Percentiles rank a stretch among this genome's conserved stretches.
These are phyloP conservation scores for Charaxes varanes DNA, from an alignment of 1,140 invertebrate genomes.

Conservation along the genomic window DNA sequence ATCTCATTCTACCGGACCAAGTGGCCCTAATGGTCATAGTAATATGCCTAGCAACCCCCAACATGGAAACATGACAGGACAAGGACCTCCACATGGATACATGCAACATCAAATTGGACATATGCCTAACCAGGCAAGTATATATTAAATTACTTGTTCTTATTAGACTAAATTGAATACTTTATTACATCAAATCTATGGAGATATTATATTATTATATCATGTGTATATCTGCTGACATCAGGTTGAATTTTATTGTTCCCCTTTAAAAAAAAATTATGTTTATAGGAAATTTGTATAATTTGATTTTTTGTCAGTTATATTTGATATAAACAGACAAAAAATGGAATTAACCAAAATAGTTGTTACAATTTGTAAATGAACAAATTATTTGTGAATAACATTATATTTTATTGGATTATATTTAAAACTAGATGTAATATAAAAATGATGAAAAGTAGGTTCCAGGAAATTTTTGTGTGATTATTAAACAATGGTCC, in stretches of 20 bases:
- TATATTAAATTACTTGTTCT: neutral
- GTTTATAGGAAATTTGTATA: neutral
- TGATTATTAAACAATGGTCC: slow-evolving; percentile 42
- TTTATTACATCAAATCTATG: no score
- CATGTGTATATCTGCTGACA: no score
- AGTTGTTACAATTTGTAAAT: no score
- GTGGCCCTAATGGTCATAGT: slow-evolving; percentile 66
- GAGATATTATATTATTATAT: no score
- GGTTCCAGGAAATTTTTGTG: slow-evolving; percentile 1
- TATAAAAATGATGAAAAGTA: slow-evolving; percentile 1
- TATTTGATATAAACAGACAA: slow-evolving; percentile 5
- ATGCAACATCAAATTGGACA: slow-evolving; percentile 71
- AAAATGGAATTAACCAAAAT: no score
- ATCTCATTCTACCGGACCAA: slow-evolving; percentile 38
- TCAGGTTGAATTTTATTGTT: no score
- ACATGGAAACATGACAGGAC: slow-evolving; percentile 63
- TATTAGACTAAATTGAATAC: no score
- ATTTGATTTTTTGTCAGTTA: no score
- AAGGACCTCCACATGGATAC: slow-evolving; percentile 74
- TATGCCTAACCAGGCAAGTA: slow-evolving; percentile 61
- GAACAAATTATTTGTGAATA: no score
- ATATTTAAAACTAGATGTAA: neutral
- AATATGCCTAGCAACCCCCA: slow-evolving; percentile 52
- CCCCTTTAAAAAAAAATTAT: no score
- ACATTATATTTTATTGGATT: neutral